These are phyloP conservation scores for Ammospiza maritima DNA, from an alignment of 2,797 vertebrate genomes.

Conservation along the genomic window DNA sequence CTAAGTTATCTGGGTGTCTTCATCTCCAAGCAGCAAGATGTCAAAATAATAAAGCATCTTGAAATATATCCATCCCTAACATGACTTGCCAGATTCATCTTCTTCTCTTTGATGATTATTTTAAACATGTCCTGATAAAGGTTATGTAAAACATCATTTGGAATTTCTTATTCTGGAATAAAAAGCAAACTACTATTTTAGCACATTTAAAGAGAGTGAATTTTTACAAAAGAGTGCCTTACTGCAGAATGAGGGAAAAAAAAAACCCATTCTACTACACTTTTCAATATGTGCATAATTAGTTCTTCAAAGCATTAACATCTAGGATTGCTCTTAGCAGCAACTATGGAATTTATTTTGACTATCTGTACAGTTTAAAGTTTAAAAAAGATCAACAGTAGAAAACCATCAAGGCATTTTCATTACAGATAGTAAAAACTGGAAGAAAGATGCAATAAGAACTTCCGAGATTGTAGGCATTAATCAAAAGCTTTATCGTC, in stretches of 20 bases:
- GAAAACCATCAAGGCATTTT: constrained; percentile 13
- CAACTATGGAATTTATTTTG: neutral
- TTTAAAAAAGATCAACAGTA: neutral
- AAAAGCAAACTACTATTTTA: neutral
- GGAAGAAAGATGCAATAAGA: neutral
- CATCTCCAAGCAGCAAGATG: neutral
- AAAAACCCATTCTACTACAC: neutral
- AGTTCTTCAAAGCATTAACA: neutral
- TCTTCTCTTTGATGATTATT: neutral
- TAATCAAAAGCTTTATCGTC: constrained; percentile 61
- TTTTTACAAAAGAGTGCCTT: neutral
- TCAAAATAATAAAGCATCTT: neutral
- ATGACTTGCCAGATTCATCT: neutral
- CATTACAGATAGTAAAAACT: constrained; percentile 24
- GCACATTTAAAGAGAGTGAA: neutral
- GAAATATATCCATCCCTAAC: neutral
- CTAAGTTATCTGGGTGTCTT: neutral
- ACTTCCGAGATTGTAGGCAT: neutral
- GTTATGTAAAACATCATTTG: neutral
- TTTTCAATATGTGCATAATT: neutral
- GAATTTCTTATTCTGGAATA: neutral
- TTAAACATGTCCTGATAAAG: neutral
- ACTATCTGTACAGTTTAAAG: neutral
- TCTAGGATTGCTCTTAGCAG: constrained; percentile 10
- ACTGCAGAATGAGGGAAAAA: neutral